Evolutionary conservation across 2,113 vertebrate species (phyloP), one percentile per base, ranked within the genome.

Genomic region (Myotis davidii): DNA sequence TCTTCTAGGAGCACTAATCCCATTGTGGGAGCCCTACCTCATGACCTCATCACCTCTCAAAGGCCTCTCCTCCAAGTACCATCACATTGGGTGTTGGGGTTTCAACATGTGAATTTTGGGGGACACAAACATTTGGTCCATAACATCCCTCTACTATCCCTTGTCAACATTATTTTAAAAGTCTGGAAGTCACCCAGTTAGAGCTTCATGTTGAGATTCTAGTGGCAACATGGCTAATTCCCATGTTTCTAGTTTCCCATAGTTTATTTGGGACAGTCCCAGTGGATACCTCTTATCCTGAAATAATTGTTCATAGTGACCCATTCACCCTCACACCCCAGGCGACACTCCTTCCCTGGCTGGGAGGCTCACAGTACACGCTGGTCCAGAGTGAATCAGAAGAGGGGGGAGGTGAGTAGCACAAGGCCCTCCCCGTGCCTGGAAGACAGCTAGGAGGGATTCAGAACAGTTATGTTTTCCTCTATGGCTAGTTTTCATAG

Each of bases 281-380:
- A 87, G 65, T 56, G 37, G 45, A 45, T 0, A 2, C 69, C 34
- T 48, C 54, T 50, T 42, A 6, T 45, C 18, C 37, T 74, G 45
- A 39, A 9, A 12, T 67, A 27, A 65, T 67, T 39, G 59, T 65
- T 12, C 11, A 21, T 16, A 17, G 27, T 54, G 39, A 23, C 13
- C 9, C 65, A 54, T 48, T 27, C 6, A 2, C 3, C 9, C 37
- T 13, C 34, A 21, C 34, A 23, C 4, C 12, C 25, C 16, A 6
- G 52, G 50, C 3, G 9, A 16, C 25, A 76, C 18, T 21, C 34
- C 45, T 79, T 25, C 64, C 7, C 11, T 39, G 12, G 27, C 2
- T 0, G 37, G 39, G 45, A 56, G 25, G 25, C 45, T 42, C 72
- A 37, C 4, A 23, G 18, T 1, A 0, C 4, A 0, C 3, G 29